phyloP scores from a whole-genome alignment of 2,797 vertebrate genomes.

The Intellagama lesueurii region DNA sequence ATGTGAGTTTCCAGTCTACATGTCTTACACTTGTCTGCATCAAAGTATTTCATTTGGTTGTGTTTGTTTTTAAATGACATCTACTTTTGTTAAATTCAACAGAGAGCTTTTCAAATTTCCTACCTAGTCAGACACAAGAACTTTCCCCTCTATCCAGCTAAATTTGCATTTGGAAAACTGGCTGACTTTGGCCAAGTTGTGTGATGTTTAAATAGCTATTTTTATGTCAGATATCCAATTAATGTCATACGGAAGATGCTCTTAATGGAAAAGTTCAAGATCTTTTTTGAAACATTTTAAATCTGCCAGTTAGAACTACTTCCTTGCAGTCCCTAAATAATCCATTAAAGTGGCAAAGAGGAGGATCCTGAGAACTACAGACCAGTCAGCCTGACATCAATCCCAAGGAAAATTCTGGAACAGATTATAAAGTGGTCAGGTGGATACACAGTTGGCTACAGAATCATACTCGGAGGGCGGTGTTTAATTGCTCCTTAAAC shows the following conservation, averaged over 20 bases:
- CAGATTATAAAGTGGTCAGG: no score
- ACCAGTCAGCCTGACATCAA: no score
- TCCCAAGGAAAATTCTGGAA: no score
- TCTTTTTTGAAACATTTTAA: background rate
- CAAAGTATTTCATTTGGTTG: background rate
- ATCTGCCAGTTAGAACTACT: background rate
- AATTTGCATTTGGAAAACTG: background rate
- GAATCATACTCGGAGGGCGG: no score
- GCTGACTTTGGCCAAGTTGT: background rate
- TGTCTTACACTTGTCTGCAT: background rate
- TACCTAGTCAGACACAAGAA: background rate
- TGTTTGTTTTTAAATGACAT: background rate
- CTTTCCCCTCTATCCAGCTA: background rate
- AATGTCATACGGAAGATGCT: background rate
- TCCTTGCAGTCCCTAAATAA: background rate
- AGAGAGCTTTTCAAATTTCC: background rate
- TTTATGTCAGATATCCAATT: background rate
- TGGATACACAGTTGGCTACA: no score
- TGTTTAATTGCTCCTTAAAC: no score
- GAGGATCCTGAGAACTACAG: no score
- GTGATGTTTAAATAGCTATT: background rate
- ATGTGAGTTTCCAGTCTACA: constrained; percentile 82
- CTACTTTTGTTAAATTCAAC: background rate
- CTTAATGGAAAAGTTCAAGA: background rate
- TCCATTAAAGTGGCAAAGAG: background rate